Conservation (phyloP, 2,888 invertebrate species). For the Theretra japonica region DNA sequence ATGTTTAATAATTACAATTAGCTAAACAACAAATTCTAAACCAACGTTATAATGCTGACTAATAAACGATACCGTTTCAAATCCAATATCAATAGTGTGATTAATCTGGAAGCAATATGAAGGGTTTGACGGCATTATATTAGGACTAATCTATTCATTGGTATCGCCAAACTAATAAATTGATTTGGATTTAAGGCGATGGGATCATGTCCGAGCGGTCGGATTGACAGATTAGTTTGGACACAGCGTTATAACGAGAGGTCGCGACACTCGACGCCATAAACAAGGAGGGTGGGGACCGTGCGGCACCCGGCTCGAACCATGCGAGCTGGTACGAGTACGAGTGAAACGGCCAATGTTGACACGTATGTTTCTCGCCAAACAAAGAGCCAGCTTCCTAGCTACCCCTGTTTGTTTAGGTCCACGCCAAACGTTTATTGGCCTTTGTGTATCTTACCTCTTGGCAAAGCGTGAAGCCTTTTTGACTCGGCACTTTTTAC, state of each 20-base stretch:
- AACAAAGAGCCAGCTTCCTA: constrained; percentile 83
- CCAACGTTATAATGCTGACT: neutral
- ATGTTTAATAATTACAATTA: neutral
- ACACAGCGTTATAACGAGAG: constrained; percentile 49
- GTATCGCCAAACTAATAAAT: constrained; percentile 28
- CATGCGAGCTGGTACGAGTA: constrained; percentile 42
- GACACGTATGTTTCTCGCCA: constrained; percentile 81
- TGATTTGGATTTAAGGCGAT: constrained; percentile 25
- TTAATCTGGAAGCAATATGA: constrained; percentile 18
- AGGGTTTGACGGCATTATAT: constrained; percentile 20
- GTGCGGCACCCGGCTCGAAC: neutral
- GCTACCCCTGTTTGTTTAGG: constrained; percentile 84
- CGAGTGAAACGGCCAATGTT: constrained; percentile 64
- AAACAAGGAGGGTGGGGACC: constrained; percentile 44
- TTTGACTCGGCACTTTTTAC: constrained; percentile 83
- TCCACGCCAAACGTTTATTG: constrained; percentile 81
- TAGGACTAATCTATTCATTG: constrained; percentile 24
- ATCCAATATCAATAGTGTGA: constrained; percentile 6
- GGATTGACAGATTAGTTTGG: constrained; percentile 61
- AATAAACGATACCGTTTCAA: neutral
- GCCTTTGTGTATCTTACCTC: constrained; percentile 82
- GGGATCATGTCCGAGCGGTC: constrained; percentile 25
- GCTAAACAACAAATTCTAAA: neutral
- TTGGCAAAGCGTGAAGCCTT: constrained; percentile 81
- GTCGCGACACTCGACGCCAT: constrained; percentile 51